Percentiles rank a stretch among this genome's conserved stretches.
Conservation (phyloP, 2,113 vertebrate species). For the Neomonachus schauinslandi region DNA sequence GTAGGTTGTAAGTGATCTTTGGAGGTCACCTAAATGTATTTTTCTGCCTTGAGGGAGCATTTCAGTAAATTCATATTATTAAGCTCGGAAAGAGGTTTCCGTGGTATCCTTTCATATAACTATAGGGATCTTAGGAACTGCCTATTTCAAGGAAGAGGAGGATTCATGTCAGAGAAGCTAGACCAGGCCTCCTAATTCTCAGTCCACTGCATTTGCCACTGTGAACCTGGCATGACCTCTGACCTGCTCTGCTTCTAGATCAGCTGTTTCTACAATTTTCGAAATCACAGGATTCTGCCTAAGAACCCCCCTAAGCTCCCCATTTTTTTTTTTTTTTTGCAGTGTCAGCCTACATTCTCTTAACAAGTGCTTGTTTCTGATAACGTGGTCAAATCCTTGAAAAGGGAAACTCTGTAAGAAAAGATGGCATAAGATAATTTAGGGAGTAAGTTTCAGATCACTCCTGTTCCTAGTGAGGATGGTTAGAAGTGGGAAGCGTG, state of each 20-base stretch:
- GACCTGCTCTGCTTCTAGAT: background rate
- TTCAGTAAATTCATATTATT: conserved; percentile 15
- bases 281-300: background rate
- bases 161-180: background rate
- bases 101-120: background rate
- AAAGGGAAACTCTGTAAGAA: background rate
- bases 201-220: background rate
- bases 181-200: background rate
- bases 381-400: background rate
- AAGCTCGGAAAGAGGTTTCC: background rate
- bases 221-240: background rate
- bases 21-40: background rate
- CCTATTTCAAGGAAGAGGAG: background rate
- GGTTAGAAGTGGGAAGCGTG: background rate
- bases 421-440: background rate
- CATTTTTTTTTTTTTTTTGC: background rate
- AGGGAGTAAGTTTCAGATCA: background rate
- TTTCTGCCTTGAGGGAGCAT: background rate
- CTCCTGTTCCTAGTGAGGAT: background rate
- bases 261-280: background rate
- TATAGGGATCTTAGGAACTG: background rate
- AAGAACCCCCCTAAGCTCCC: background rate
- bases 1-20: background rate
- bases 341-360: background rate
- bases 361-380: background rate